These are phyloP conservation scores for Spilosoma lubricipeda DNA, from an alignment of 2,888 invertebrate species.

Conservation along the genomic window DNA sequence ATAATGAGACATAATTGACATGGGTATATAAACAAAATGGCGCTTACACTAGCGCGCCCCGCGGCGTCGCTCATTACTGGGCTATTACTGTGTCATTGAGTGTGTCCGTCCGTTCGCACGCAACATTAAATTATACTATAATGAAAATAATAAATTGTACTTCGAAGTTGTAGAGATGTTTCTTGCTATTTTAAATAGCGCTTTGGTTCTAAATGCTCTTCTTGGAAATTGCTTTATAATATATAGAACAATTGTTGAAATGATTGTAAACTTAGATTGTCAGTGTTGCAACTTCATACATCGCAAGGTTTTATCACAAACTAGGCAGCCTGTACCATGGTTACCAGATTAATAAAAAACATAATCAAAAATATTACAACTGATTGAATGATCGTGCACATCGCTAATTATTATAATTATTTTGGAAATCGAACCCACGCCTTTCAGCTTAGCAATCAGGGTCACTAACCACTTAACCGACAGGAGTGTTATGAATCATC, in stretches of 20 bases:
- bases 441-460: too few relatives aligned
- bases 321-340: too few relatives aligned
- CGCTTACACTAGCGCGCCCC: conserved; percentile 29
- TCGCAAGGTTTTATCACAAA: too few relatives aligned
- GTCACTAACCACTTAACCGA: too few relatives aligned
- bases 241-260: background rate
- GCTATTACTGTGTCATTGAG: conserved; percentile 49
- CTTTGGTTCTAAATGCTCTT: background rate
- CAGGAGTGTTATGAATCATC: too few relatives aligned
- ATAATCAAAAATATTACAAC: too few relatives aligned
- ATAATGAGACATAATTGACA: conserved; percentile 28
- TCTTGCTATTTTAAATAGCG: background rate
- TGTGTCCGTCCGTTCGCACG: conserved; percentile 31
- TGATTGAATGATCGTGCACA: too few relatives aligned
- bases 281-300: too few relatives aligned
- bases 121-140: conserved; percentile 20
- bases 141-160: conserved; percentile 15
- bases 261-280: too few relatives aligned
- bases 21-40: conserved; percentile 15
- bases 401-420: too few relatives aligned
- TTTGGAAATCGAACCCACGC: too few relatives aligned
- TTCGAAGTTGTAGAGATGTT: conserved; percentile 6
- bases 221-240: background rate
- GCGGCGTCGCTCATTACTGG: conserved; percentile 51
- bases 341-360: too few relatives aligned